Base-by-base conservation (phyloP, 2,797 vertebrate species). In the Micrastur ruficollis region DNA sequence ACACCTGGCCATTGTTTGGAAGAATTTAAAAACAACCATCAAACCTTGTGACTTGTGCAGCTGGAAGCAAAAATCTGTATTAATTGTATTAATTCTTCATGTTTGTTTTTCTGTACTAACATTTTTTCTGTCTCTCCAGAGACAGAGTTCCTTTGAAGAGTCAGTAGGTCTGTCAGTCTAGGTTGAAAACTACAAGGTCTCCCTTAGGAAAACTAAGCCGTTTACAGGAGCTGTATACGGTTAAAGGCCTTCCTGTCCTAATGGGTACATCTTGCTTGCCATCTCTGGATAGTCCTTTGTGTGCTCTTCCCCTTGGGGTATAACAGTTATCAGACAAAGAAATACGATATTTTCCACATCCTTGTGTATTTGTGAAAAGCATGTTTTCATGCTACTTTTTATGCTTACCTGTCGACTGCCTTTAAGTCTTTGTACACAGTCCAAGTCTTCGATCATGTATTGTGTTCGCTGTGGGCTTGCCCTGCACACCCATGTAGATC, bases 361-460 rank as follows among this genome's bases (percentile, higher is more conserved):
- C 29, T 32, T 6, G 0, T 73, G 65, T 91, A 47, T 89, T 95
- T 91, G 34, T 78, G 68, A 87, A 89, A 96, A 89, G 49, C 65
- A 15, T 76, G 50, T 92, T 95, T 95, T 93, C 63, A 4, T 90
- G 27, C 73, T 88, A 50, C 40, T 79, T 83, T 83, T 89, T 89
- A 0, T 79, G 50, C 73, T 82, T 89, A 56, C 78, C 81, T 68
- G 70, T 88, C 2, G 65, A 71, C 71, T 90, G 67, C 38, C 72
- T 96, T 78, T 90, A 95, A 85, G 65, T 93, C 90, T 97, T 85
- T 92, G 92, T 94, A 65, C 40, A 17, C n/a, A 73, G 10, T 94
- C 86, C 93, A 96, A 91, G 92, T 83, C 94, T 96, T 95, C 93
- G 90, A 96, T 92, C 86, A 18, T 56, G 53, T 78, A 26, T 87